Base-by-base conservation (phyloP, 2,113 vertebrate species). In the Chinchilla lanigera region DNA sequence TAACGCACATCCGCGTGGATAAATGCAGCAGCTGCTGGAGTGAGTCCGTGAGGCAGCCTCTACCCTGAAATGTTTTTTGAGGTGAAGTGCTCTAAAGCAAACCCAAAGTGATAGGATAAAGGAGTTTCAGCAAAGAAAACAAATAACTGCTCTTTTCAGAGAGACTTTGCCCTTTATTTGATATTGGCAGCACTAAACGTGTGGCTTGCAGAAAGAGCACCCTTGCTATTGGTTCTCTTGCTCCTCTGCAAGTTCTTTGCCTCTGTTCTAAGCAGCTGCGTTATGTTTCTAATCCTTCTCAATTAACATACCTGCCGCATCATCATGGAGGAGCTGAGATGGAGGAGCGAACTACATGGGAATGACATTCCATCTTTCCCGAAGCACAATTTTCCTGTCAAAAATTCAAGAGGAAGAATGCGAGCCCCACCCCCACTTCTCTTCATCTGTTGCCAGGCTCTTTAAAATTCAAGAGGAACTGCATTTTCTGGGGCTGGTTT, bases 211-310 rank as follows among this genome's bases (percentile, higher is more conserved):
- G 95, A 47, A 94, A 83, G 63, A 83, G 63, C 56, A 78, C 26
- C 83, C 83, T 93, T 91, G 84, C 94, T 93, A 95, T 97, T 94
- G 97, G 93, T 96, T 97, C 95, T 75, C 89, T 93, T 95, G 95
- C 92, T 94, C 86, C 93, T 93, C 93, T 94, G 82, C 52, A 93
- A 95, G 92, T 95, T 77, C 92, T 89, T 94, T 95, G 86, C 94
- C 88, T 96, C 60, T 38, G 50, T 89, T 94, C 96, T 71, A 47
- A 93, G 92, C 88, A 75, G 90, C 93, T 41, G 93, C 77, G 44
- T 94, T 90, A 71, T 97, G 97, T 97, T 97, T 56, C 65, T 82
- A 97, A 95, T 97, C 96, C 92, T 94, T 95, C 89, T 96, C 90
- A 91, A 91, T 89, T 83, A 97, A 82, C 83, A 81, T 82, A 69